Conservation (phyloP, 2,113 vertebrate genomes). For the Mesocricetus auratus region DNA sequence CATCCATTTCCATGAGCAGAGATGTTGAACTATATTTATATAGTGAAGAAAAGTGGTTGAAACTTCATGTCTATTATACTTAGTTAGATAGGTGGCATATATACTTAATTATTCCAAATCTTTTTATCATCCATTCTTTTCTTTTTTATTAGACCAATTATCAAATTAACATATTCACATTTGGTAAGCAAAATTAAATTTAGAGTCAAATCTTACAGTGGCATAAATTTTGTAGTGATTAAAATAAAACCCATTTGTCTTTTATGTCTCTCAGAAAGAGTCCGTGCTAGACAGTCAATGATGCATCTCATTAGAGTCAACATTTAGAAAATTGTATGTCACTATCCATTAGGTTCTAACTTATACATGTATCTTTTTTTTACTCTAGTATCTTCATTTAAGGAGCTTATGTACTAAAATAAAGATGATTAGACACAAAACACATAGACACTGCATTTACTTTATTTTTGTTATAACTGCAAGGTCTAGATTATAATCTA, state of each 20-base stretch:
- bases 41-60: background rate
- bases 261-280: constrained; percentile 25
- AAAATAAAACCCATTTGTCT: background rate
- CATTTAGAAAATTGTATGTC: background rate
- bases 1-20: background rate
- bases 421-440: background rate
- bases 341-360: constrained; percentile 22
- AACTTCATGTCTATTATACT: background rate
- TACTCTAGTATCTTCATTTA: background rate
- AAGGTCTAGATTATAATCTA: constrained; percentile 8
- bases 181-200: background rate
- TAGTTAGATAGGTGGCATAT: background rate
- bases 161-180: background rate
- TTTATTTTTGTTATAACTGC: background rate
- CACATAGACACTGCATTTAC: background rate
- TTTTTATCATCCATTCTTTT: background rate
- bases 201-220: background rate
- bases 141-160: background rate
- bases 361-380: background rate
- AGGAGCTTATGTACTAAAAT: background rate
- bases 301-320: background rate
- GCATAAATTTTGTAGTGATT: background rate
- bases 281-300: background rate
- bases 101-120: background rate
- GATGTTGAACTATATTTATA: background rate